Percentiles rank a stretch among this genome's conserved stretches.
phyloP scores from a whole-genome alignment of 2,888 invertebrate genomes.

The Lucinisca nassula region DNA sequence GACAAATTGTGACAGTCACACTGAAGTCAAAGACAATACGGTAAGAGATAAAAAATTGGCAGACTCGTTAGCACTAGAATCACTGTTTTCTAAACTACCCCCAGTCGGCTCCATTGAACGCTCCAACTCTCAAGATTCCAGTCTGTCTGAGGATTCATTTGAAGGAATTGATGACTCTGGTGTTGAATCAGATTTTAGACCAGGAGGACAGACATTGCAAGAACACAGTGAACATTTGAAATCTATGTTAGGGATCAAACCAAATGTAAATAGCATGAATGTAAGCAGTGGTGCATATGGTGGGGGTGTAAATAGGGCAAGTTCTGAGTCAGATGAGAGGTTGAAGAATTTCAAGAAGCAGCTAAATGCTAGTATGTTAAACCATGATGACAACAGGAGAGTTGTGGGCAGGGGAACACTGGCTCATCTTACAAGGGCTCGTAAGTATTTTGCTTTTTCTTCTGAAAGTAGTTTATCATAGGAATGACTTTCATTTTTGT shows the following conservation, averaged over 20 bases:
- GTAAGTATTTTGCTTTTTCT: no score
- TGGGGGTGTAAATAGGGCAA: no score
- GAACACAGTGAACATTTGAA: not conserved
- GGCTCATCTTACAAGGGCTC: no score
- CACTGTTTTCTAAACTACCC: not conserved
- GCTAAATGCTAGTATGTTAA: no score
- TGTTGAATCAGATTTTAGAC: conserved; percentile 37
- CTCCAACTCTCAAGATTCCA: conserved; percentile 45
- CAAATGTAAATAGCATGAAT: not conserved
- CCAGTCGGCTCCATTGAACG: not conserved
- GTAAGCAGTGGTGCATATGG: no score
- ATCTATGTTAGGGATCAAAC: not conserved
- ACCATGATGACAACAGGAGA: no score
- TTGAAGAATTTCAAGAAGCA: not conserved
- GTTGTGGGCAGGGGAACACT: no score
- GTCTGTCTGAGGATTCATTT: conserved; percentile 34
- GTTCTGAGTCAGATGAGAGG: not conserved
- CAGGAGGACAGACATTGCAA: not conserved
- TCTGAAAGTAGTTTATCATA: no score
- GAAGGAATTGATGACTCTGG: conserved; percentile 61
- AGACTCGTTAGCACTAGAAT: not conserved
- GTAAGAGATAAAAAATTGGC: not conserved
- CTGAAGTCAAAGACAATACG: not conserved
- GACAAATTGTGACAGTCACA: not conserved
- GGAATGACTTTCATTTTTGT: no score